phyloP scores from a whole-genome alignment of 2,113 vertebrate genomes.

The Mirza zaza region DNA sequence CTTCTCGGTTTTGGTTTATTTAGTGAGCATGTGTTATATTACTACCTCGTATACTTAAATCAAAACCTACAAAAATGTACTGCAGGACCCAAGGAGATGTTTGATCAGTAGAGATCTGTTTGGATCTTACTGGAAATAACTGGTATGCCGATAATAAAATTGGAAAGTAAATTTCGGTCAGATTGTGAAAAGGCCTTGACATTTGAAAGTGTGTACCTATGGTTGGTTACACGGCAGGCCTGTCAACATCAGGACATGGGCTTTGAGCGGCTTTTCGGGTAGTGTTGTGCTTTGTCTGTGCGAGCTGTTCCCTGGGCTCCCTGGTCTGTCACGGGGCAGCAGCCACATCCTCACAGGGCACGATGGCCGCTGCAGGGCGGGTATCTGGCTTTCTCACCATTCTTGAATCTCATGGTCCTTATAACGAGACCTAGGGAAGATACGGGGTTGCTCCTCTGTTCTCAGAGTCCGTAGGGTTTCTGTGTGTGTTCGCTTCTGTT shows the following conservation, averaged over 20 bases:
- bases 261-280: too few relatives aligned
- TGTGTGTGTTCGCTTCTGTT: not conserved
- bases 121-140: not conserved
- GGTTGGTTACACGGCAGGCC: not conserved
- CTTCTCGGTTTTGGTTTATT: not conserved
- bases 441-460: not conserved
- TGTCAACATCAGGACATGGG: not conserved
- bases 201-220: not conserved
- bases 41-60: not conserved
- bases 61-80: not conserved
- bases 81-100: not conserved
- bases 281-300: not conserved
- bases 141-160: not conserved
- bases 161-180: not conserved
- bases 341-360: not conserved
- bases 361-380: not conserved
- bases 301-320: not conserved
- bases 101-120: not conserved
- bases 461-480: not conserved
- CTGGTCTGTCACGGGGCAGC: fast-evolving
- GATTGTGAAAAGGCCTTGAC: not conserved
- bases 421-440: not conserved
- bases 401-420: not conserved
- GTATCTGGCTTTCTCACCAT: not conserved
- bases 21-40: not conserved